Base-by-base conservation (phyloP, 1,140 invertebrate species). In the Hylyphantes graminicola region DNA sequence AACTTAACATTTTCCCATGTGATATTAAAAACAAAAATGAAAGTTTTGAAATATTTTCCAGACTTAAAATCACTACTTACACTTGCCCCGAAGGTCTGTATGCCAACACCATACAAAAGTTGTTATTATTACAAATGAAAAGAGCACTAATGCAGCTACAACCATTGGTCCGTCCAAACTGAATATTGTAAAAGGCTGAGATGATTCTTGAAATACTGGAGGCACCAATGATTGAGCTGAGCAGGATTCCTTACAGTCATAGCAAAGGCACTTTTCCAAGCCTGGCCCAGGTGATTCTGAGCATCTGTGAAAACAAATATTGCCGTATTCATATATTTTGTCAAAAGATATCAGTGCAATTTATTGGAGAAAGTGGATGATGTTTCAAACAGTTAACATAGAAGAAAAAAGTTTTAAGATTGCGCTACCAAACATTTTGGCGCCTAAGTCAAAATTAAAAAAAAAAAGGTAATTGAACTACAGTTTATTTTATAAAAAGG, bases 191-290 rank as follows among this genome's bases (percentile, higher is more conserved):
- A 95, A 96, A 15, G 93, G 93, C 61, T 90, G 87, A 13, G 93
- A 91, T 21, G 91, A 85, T 11, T 93, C 91, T 2, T 94, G 93
- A 13, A 91, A 88, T 4, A 94, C 93, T 8, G 93, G 91, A 13
- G 94, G 93, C 53, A 91, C 57, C 15, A 55, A 94, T 9, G 51
- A 19, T 15, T 65, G n/a, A 13, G 12, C 9, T 10, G 74, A 74
- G 89, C 96, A 98, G 85, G 94, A 94, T 63, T 89, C 90, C 87
- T 93, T 91, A 89, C 97, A 98, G 90, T 98, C 97, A 67, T 95
- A 92, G 88, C 96, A 98, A 86, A 94, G 95, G 89, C 97, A 98
- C 0, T 94, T 92, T 35, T 93, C 54, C 13, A 64, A 63, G 15
- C 67, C 85, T 21, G 48, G 19, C 13, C 65, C 70, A 35, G 78